phyloP scores from a whole-genome alignment of 2,888 invertebrate genomes.

The Pteria penguin region DNA sequence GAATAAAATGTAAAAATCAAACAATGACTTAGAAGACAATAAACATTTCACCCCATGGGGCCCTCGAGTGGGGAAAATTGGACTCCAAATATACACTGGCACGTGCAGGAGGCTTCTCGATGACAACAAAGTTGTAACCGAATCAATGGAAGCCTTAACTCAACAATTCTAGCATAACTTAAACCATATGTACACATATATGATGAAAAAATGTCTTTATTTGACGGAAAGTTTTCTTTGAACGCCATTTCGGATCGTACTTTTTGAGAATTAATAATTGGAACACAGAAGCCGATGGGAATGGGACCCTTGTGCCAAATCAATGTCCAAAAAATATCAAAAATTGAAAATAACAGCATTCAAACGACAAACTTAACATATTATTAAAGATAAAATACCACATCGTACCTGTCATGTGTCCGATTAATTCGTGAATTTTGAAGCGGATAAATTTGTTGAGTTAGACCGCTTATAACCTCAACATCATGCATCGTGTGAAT shows the following conservation, averaged over 20 bases:
- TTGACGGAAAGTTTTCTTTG: constrained; percentile 70
- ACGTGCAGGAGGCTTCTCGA: constrained; percentile 37
- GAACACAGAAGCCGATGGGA: constrained; percentile 66
- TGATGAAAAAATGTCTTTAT: constrained; percentile 20
- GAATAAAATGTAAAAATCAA: background rate
- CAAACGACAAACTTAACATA: constrained; percentile 37
- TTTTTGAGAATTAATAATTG: constrained; percentile 73
- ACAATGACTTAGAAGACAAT: constrained; percentile 9
- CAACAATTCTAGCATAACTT: background rate
- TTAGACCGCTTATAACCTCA: constrained; percentile 75
- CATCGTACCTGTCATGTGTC: constrained; percentile 63
- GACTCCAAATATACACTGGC: constrained; percentile 22
- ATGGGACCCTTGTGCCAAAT: constrained; percentile 55
- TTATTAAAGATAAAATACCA: constrained; percentile 26
- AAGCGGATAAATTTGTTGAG: constrained; percentile 77
- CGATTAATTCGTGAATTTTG: constrained; percentile 65
- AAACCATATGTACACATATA: background rate
- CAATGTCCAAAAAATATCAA: constrained; percentile 40
- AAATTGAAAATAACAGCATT: constrained; percentile 34
- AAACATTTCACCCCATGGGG: constrained; percentile 18
- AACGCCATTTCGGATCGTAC: constrained; percentile 76
- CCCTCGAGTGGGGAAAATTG: constrained; percentile 22
- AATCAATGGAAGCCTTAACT: background rate
- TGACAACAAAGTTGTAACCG: constrained; percentile 33
- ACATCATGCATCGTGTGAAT: constrained; percentile 76